Base-by-base conservation (phyloP, 2,888 invertebrate genomes). In the Drosophila subsilvestris region DNA sequence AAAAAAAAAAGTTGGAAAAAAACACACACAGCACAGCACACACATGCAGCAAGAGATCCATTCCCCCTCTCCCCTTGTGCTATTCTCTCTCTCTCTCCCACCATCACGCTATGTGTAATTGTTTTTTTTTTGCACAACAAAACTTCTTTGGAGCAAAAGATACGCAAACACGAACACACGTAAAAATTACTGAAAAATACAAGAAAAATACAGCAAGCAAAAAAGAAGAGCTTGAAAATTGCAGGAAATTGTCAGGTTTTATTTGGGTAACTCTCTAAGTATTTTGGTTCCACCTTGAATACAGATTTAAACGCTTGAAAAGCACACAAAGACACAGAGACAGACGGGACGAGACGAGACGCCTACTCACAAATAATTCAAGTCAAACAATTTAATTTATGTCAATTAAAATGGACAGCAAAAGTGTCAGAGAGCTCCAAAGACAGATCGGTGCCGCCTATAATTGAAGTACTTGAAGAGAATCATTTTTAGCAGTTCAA, bases 241-340 rank as follows among this genome's bases (percentile, higher is more conserved):
- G 70, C 60, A 72, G 81, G 59, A 87, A 83, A 87, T 82, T 78
- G 74, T 75, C 70, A 57, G 63, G 63, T 63, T 57, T 9, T 18
- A 18, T 54, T 42, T 71, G 72, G 75, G 78, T 73, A 75, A 80
- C 61, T 54, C 78, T 73, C 73, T 56, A 62, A 54, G 67, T 60
- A 56, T 60, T 49, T 74, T 57, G 69, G 86, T 87, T 83, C 83
- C 88, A 83, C 83, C 83, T 85, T 85, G 74, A 73, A 73, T 70
- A 67, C 74, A 20, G 22, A 22, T 17, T 72, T 85, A 87, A 87
- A 78, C 37, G 86, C 51, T 50, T 66, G 22, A 32, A 22, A 44
- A 48, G 2, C 14, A 37, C 37, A 22, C 20, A 51, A 12, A 53
- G 20, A 60, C 29, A 48, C n/a, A 37, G 25, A 22, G 48, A 61